Evolutionary conservation across 2,113 vertebrate species (phyloP), one percentile per base, ranked within the genome.

Genomic region (Mesoclemmys tuberculata): DNA sequence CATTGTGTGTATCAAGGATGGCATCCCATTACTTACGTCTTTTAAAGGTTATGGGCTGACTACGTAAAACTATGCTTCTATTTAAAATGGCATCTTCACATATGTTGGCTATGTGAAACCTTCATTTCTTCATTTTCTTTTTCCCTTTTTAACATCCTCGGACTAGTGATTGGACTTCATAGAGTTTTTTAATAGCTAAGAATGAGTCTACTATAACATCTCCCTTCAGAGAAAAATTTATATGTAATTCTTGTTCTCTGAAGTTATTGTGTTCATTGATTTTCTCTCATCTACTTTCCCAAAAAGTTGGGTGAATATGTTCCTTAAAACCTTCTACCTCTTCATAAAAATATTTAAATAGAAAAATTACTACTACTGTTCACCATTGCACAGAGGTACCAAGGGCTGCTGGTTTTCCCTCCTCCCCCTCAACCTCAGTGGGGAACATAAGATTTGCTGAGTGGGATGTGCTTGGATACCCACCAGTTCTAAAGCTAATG

Each of bases 171-270:
- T 90, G 4, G 35, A 74, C 56, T 85, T 71, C 61, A 85, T 44
- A 85, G 92, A 56, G 46, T 48, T 56, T 90, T 85, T 68, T 52
- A 85, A 80, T 86, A 48, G 19, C n/a, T n/a, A 78, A 90, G 44
- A 84, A 77, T 49, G 58, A 71, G 6, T 44, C 80, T 85, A n/a
- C 12, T 95, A 3, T 75, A 55, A 93, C 55, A 74, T n/a, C 44
- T n/a, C 2, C 21, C 78, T 52, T 31, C 56, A 71, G 79, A 87
- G 35, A 75, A 89, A 86, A 48, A 2, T 5, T 46, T 56, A 56
- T 58, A 52, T 54, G 4, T 77, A 22, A 10, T 11, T 5, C 38
- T 91, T 90, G 11, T 3, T 75, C 85, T 88, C 71, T 61, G 21
- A 68, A 68, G 35, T 19, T n/a, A n/a, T n/a, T 68, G 14, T 35